Evolutionary conservation across 2,888 invertebrate genomes (phyloP), one percentile per base, ranked within the genome.

Genomic region (Octonoba sinensis): DNA sequence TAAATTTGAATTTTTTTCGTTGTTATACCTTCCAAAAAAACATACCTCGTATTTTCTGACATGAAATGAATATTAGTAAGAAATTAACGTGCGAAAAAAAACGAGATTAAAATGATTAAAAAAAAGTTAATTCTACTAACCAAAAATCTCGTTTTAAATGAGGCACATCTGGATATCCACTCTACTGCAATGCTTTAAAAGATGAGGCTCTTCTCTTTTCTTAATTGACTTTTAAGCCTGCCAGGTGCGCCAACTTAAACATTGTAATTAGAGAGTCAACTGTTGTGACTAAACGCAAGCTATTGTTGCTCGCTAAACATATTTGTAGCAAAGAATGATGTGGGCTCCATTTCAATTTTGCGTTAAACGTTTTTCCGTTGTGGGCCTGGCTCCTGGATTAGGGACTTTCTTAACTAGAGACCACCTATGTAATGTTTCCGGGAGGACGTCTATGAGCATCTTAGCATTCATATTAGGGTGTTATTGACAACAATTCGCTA

Each of bases 191-290:
- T 11, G 36, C 36, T 36, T 36, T 36, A 36, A 36, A 36, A 36
- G 36, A 36, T 36, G 8, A 36, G 36, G 36, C 36, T 36, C 8
- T 36, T 36, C 36, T 36, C 8, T 36, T 36, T 36, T 36, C 36
- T 36, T 36, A 36, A 36, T 36, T 36, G 36, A 36, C 36, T 36
- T 36, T 36, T 36, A 36, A 36, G 36, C 36, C 11, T 22, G 51
- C 62, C 57, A 73, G 65, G 73, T 73, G 73, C 65, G 24, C 47
- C 15, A 27, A 22, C 46, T 73, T 51, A 56, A 65, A 65, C 46
- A 56, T 27, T 64, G 56, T 73, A 73, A 73, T 65, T 73, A 73
- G 56, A 73, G 64, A 20, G 44, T 67, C 51, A 67, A 56, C 54
- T 54, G 16, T 51, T 73, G 54, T 44, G 36, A 46, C 54, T 73